A percentile compares a stretch with the other conserved stretches of the same genome.
phyloP scores from a whole-genome alignment of 2,113 vertebrate genomes.

The Penelope pileata region DNA sequence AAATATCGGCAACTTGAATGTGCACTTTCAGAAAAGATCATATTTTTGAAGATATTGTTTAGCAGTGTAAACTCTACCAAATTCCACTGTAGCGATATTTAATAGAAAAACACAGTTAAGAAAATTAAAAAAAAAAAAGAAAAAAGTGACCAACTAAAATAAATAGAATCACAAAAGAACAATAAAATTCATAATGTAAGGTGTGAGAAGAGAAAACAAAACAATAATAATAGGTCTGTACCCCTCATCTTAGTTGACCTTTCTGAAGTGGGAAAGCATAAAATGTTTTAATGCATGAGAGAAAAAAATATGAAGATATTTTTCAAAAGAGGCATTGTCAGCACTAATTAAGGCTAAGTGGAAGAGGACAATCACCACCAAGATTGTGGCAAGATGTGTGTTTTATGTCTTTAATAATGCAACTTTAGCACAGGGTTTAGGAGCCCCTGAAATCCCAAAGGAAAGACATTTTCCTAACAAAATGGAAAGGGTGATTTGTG shows the following conservation, averaged over 20 bases:
- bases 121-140: neutral
- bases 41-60: neutral
- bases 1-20: neutral
- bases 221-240: neutral
- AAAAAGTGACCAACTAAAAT: neutral
- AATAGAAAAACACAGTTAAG: neutral
- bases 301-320: neutral
- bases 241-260: neutral
- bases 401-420: neutral
- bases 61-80: neutral
- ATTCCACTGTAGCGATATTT: neutral
- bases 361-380: neutral
- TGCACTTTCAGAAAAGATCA: neutral
- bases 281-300: slow-evolving; percentile 16
- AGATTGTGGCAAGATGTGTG: neutral
- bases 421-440: neutral
- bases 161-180: neutral
- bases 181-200: slow-evolving; percentile 18
- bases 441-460: neutral
- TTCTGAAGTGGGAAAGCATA: slow-evolving; percentile 27
- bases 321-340: neutral
- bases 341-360: slow-evolving; percentile 31
- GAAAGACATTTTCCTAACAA: neutral
- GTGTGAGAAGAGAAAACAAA: neutral
- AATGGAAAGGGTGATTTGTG: neutral